These are phyloP conservation scores for Barypeithes pellucidus DNA, from an alignment of 2,888 invertebrate genomes.

Conservation along the genomic window DNA sequence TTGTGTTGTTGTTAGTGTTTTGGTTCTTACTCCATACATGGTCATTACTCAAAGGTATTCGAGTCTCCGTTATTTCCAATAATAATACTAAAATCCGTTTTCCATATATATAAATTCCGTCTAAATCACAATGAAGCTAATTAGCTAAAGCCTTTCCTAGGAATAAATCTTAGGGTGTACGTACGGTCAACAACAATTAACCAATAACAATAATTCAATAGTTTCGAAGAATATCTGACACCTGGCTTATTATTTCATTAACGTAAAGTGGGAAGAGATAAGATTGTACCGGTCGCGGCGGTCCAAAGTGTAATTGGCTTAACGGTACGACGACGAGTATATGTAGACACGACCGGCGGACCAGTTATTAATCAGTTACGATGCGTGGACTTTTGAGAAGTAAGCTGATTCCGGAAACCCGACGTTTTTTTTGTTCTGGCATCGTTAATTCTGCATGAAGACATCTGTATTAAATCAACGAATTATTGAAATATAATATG, in stretches of 20 bases:
- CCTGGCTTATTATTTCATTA: conserved; percentile 46
- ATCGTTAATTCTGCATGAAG: neutral
- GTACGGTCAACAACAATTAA: conserved; percentile 39
- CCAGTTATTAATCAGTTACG: conserved; percentile 35
- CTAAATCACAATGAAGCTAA: neutral
- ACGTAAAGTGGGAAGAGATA: conserved; percentile 42
- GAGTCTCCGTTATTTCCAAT: neutral
- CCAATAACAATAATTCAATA: conserved; percentile 47
- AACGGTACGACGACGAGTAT: conserved; percentile 36
- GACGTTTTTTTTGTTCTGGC: neutral
- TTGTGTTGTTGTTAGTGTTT: no score
- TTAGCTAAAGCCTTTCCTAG: conserved; percentile 6
- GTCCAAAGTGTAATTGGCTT: conserved; percentile 35
- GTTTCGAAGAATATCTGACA: conserved; percentile 41
- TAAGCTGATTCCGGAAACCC: neutral
- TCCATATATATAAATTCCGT: neutral
- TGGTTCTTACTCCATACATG: no score
- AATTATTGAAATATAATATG: no score
- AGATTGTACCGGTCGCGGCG: conserved; percentile 33
- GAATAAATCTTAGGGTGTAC: conserved; percentile 37
- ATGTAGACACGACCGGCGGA: conserved; percentile 30
- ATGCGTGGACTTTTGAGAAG: conserved; percentile 28
- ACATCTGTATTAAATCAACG: no score
- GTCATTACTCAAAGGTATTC: no score
- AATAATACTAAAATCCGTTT: neutral